Evolutionary conservation across 1,140 invertebrate genomes (phyloP).

Genomic region (Atta cephalotes): DNA sequence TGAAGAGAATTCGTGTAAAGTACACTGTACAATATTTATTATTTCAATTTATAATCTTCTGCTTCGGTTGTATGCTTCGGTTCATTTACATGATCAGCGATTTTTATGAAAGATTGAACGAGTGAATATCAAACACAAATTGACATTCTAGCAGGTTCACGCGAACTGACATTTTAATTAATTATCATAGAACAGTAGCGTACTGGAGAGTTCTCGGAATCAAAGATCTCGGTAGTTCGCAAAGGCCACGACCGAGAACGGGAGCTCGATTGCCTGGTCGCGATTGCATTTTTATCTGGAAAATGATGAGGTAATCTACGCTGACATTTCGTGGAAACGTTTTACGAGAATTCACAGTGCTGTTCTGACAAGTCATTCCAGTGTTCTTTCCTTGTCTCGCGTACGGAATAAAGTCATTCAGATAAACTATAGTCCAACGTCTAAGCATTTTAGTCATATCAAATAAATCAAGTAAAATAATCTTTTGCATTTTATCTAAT

Average conservation of each 20-base stretch:
- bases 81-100: neutral
- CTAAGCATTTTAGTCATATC: neutral
- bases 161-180: constrained; percentile 41
- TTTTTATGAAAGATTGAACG: neutral
- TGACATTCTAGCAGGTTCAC: constrained; percentile 15
- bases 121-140: neutral
- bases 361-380: constrained; percentile 23
- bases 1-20: neutral
- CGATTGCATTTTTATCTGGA: constrained; percentile 49
- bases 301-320: constrained; percentile 50
- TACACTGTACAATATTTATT: neutral
- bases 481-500: constrained; percentile 24
- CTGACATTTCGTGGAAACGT: constrained; percentile 42
- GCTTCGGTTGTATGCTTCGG: neutral
- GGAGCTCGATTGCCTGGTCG: constrained; percentile 7
- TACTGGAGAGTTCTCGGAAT: neutral
- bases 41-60: constrained; percentile 4
- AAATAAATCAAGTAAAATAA: constrained; percentile 23
- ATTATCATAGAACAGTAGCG: neutral
- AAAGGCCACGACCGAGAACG: neutral
- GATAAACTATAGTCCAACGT: constrained; percentile 5
- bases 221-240: constrained; percentile 33
- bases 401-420: constrained; percentile 26
- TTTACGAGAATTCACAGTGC: constrained; percentile 5
- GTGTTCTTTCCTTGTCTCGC: neutral